phyloP scores from a whole-genome alignment of 2,888 invertebrate genomes.

The Campaea margaritaria region DNA sequence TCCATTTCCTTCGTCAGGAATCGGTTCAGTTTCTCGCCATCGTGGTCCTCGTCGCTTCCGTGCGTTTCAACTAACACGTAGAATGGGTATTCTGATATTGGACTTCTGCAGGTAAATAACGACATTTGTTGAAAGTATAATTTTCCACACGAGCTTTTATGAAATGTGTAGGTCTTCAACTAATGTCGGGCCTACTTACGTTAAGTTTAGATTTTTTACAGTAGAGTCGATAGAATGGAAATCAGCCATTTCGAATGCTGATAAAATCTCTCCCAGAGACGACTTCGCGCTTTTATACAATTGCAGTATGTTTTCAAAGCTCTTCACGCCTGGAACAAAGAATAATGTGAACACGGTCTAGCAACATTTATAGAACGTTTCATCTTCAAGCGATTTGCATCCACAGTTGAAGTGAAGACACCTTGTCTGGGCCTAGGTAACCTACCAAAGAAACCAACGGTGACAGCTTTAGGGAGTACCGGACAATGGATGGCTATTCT shows the following conservation, averaged over 20 bases:
- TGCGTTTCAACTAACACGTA: conserved; percentile 95
- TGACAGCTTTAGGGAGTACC: conserved; percentile 91
- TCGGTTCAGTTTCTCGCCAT: conserved; percentile 92
- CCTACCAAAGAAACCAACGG: conserved; percentile 95
- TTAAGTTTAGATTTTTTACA: conserved; percentile 82
- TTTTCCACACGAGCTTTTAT: background rate
- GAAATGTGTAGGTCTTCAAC: too few relatives aligned
- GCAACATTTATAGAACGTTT: too few relatives aligned
- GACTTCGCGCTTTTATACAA: conserved; percentile 90
- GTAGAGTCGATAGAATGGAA: conserved; percentile 88
- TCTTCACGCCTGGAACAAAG: conserved; percentile 86
- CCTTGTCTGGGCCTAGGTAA: background rate
- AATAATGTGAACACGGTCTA: background rate
- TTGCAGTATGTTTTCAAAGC: conserved; percentile 91
- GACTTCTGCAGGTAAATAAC: conserved; percentile 70
- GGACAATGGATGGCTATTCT: conserved; percentile 97
- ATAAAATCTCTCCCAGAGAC: conserved; percentile 94
- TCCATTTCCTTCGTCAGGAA: conserved; percentile 92
- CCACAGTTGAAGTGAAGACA: too few relatives aligned
- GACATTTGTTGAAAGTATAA: background rate
- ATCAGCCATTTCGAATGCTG: conserved; percentile 98
- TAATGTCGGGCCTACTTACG: conserved; percentile 65
- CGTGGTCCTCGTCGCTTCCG: conserved; percentile 93
- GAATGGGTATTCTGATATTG: conserved; percentile 89
- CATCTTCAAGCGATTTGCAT: too few relatives aligned